Base-by-base conservation (phyloP, 2,113 vertebrate genomes). In the Cairina moschata region DNA sequence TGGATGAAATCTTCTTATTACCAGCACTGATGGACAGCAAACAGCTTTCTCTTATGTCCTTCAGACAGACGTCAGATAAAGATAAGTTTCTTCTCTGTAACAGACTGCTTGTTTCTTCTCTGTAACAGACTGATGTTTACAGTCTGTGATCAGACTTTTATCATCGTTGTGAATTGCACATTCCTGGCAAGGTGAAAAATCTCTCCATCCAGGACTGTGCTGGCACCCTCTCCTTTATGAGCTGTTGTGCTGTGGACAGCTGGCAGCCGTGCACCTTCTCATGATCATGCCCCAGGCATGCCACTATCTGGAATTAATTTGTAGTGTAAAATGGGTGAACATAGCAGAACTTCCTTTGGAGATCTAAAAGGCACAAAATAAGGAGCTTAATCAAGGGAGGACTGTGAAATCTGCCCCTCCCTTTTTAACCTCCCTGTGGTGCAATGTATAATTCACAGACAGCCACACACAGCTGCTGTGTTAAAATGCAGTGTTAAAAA, bases 121-220 rank as follows among this genome's bases (percentile, higher is more conserved):
- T 42, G 12, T 32, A 86, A 56, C 54, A 92, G 73, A 59, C 0
- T 40, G 40, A 40, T 40, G 40, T 40, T 40, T 40, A 40, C 40
- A 40, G 40, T 40, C 40, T 40, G 40, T 40, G 40, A 40, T 40
- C 40, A 40, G 40, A 40, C 3, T 79, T 93, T 93, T 84, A 36
- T 40, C 58, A 40, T 62, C 5, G 1, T 42, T 48, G 60, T 79
- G 38, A 83, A 54, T 81, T 76, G 21, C 54, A 60, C 7, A 28
- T 66, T 91, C 66, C 62, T 86, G 72, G 60, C 79, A 92, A 91
- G 38, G 66, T 88, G 90, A 95, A 90, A 93, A 90, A 56, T 60
- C 31, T 8, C 65, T 75, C 52, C 42, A 32, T 36, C 46, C 55
- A 90, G 73, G 52, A 56, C 60, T 17, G 52, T 22, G 16, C 32